A percentile compares a stretch with the other conserved stretches of the same genome.
These are phyloP conservation scores for Taurulus bubalis DNA, from an alignment of 2,113 vertebrate species.

Conservation along the genomic window DNA sequence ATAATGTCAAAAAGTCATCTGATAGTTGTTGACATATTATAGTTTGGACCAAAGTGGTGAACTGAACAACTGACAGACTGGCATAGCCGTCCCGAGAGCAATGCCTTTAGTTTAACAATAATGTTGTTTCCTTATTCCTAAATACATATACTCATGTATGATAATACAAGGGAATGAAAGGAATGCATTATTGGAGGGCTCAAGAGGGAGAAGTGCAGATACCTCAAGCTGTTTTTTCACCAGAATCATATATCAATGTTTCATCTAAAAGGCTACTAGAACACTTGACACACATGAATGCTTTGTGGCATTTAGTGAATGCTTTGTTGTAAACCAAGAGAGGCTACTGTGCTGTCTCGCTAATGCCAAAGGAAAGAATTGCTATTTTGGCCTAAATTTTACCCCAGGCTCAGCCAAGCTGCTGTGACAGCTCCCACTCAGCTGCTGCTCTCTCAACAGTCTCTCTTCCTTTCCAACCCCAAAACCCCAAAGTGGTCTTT, in stretches of 20 bases:
- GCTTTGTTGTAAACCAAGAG: constrained; percentile 18
- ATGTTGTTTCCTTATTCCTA: not conserved
- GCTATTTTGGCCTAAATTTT: constrained; percentile 26
- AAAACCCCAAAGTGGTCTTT: constrained; percentile 32
- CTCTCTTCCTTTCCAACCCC: constrained; percentile 9
- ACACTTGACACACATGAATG: not conserved
- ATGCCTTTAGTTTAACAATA: not conserved
- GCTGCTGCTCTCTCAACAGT: constrained; percentile 20
- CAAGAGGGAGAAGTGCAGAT: not conserved
- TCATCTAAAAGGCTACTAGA: not conserved
- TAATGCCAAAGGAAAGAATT: constrained; percentile 10
- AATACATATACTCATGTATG: not conserved
- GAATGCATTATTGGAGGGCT: not conserved
- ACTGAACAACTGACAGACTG: not conserved
- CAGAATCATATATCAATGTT: not conserved
- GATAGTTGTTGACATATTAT: not conserved
- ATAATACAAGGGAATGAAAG: not conserved
- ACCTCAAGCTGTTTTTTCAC: not conserved
- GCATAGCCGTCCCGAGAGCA: not conserved
- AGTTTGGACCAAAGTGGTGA: not conserved
- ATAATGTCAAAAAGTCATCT: not conserved
- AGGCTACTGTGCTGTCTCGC: not conserved
- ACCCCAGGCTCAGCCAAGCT: constrained; percentile 32
- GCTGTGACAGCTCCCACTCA: constrained; percentile 45
- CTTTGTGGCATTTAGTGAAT: constrained; percentile 23